A percentile compares a stretch with the other conserved stretches of the same genome.
phyloP scores from a whole-genome alignment of 2,113 vertebrate genomes.

The Smithornis capensis region DNA sequence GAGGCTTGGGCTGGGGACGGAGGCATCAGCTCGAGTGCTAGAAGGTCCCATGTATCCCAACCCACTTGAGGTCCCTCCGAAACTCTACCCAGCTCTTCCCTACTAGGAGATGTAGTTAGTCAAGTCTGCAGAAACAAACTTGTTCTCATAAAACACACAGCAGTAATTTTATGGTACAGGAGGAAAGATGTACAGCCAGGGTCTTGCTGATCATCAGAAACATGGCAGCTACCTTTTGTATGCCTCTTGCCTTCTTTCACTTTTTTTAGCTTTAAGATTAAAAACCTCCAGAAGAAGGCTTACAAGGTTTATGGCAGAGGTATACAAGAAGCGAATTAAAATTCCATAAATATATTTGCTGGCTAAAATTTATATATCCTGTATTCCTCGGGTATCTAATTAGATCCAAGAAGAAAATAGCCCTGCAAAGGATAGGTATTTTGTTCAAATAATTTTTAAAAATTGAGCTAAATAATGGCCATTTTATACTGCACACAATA shows the following conservation, averaged over 20 bases:
- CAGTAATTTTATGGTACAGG: background rate
- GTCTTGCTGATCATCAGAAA: background rate
- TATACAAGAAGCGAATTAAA: slow-evolving; percentile 61
- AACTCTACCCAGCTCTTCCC: background rate
- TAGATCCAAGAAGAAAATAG: slow-evolving; percentile 66
- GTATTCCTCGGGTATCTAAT: slow-evolving; percentile 72
- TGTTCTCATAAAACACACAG: background rate
- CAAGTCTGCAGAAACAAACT: background rate
- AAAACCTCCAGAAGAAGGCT: slow-evolving; percentile 33
- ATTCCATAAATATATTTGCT: slow-evolving; percentile 71
- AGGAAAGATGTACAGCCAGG: background rate
- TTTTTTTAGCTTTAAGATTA: slow-evolving; percentile 39
- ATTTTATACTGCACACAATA: slow-evolving; percentile 69
- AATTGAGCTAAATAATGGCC: slow-evolving; percentile 71
- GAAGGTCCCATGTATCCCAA: background rate
- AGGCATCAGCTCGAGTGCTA: background rate
- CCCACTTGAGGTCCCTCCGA: background rate
- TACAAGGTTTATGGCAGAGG: slow-evolving; percentile 54
- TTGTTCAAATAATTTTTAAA: slow-evolving; percentile 69
- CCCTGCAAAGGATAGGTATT: slow-evolving; percentile 58
- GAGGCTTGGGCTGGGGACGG: background rate
- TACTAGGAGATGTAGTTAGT: background rate
- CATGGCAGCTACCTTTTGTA: background rate
- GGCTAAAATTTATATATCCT: slow-evolving; percentile 64
- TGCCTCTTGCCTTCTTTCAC: background rate